Percentiles rank a stretch among this genome's conserved stretches.
phyloP scores from a whole-genome alignment of 2,113 vertebrate species.

The Ifrita kowaldi region DNA sequence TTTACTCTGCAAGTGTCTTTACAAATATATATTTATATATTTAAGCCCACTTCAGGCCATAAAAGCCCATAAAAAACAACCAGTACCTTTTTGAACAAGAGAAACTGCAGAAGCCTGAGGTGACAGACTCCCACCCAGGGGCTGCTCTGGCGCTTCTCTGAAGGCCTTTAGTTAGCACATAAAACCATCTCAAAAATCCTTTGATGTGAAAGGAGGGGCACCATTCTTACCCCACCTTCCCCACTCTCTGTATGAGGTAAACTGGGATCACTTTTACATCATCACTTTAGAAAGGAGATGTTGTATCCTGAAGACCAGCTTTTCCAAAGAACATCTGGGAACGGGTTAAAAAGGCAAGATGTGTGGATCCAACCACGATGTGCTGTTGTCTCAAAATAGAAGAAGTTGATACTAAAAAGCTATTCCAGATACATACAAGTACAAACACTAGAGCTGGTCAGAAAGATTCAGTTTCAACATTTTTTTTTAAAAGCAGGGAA shows the following conservation, averaged over 20 bases:
- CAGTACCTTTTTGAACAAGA: slow-evolving; percentile 63
- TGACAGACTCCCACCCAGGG: slow-evolving; percentile 38
- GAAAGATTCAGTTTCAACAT: slow-evolving; percentile 25
- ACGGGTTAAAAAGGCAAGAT: slow-evolving; percentile 20
- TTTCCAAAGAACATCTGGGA: slow-evolving; percentile 41
- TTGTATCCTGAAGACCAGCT: slow-evolving; percentile 57
- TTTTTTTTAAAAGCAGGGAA: background rate
- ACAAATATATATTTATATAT: slow-evolving; percentile 76
- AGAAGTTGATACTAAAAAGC: slow-evolving; percentile 70
- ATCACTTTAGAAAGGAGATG: slow-evolving; percentile 35
- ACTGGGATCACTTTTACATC: slow-evolving; percentile 52
- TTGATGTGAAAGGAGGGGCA: background rate
- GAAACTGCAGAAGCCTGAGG: slow-evolving; percentile 50
- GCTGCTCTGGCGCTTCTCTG: slow-evolving; percentile 49
- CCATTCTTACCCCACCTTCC: background rate
- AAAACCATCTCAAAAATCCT: slow-evolving; percentile 23
- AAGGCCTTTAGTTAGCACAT: slow-evolving; percentile 57
- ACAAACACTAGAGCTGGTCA: slow-evolving; percentile 59
- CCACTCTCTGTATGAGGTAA: slow-evolving; percentile 56
- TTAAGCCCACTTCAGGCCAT: slow-evolving; percentile 65
- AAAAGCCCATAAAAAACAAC: slow-evolving; percentile 64
- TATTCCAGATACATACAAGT: slow-evolving; percentile 72
- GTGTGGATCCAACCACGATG: slow-evolving; percentile 52
- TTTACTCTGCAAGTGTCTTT: slow-evolving; percentile 76
- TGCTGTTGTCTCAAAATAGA: slow-evolving; percentile 69